Evolutionary conservation across 2,113 vertebrate genomes (phyloP), one percentile per base, ranked within the genome.

Genomic region (Heterocephalus glaber): DNA sequence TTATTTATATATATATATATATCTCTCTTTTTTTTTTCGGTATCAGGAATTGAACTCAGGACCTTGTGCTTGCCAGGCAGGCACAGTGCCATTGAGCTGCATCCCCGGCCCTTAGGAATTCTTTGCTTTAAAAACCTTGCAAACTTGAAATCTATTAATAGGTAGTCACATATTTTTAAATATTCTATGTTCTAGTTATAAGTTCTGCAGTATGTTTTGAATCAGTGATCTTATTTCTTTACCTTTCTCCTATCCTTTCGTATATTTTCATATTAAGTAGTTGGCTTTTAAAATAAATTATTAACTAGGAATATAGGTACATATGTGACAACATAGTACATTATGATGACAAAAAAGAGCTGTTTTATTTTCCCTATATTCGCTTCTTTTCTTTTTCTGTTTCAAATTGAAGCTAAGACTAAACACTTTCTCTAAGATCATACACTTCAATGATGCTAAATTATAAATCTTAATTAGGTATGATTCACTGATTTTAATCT

Each of bases 401-500:
- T 95, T 95, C 80, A 96, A 89, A 86, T 60, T 65, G 76, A 95
- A 95, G 80, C 90, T 86, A 74, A 93, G 49, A 82, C 88, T 81
- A 76, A 86, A 96, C 38, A 90, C 52, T 86, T 97, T 80, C 41
- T 95, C 33, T 93, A 85, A 96, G 95, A 95, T 95, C 88, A 84
- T 89, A 86, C 94, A 95, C 61, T n/a, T 90, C 86, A 97, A 56
- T 92, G 79, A 96, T 96, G 88, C 90, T 95, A 95, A 96, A 92
- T 88, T 97, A 92, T 95, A 93, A 90, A 92, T 95, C 92, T 95
- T 98, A 90, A 96, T 97, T 97, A 96, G 89, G 95, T 95, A 89
- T 95, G 93, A 95, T 89, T 97, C 90, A 94, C 82, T 96, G 96
- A 96, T 96, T 93, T 96, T 96, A 95, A 96, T 96, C 95, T 96